Conservation (phyloP, 2,113 vertebrate genomes). For the Equus quagga region DNA sequence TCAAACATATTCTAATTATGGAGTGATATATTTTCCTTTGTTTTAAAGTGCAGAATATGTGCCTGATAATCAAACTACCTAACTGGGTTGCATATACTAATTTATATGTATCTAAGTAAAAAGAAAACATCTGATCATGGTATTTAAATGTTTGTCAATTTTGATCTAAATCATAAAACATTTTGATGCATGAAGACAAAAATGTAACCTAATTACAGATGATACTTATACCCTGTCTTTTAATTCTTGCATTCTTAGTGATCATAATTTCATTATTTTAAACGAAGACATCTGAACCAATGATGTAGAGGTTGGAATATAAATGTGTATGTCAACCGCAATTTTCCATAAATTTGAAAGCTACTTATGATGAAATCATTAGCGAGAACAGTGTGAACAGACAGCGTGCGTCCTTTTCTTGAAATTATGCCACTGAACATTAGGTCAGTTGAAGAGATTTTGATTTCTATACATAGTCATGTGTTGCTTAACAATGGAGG, state of each 20-base stretch:
- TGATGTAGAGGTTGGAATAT: background rate
- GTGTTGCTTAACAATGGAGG: too few relatives aligned
- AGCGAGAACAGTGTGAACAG: background rate
- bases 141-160: conserved; percentile 32
- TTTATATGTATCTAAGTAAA: background rate
- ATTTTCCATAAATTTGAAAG: background rate
- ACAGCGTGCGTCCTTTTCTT: conserved; percentile 20
- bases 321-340: background rate
- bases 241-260: background rate
- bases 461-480: background rate
- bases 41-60: background rate
- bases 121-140: background rate
- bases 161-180: conserved; percentile 52
- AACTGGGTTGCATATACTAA: background rate
- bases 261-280: background rate
- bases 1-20: background rate
- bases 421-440: background rate
- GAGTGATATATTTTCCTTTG: background rate
- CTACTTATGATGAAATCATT: conserved; percentile 43
- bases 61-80: background rate
- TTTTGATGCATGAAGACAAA: conserved; percentile 7
- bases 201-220: background rate
- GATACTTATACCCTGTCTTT: conserved; percentile 17
- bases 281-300: background rate
- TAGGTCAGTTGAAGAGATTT: conserved; percentile 41